Conservation (phyloP, 2,113 vertebrate genomes). For the Zootoca vivipara region DNA sequence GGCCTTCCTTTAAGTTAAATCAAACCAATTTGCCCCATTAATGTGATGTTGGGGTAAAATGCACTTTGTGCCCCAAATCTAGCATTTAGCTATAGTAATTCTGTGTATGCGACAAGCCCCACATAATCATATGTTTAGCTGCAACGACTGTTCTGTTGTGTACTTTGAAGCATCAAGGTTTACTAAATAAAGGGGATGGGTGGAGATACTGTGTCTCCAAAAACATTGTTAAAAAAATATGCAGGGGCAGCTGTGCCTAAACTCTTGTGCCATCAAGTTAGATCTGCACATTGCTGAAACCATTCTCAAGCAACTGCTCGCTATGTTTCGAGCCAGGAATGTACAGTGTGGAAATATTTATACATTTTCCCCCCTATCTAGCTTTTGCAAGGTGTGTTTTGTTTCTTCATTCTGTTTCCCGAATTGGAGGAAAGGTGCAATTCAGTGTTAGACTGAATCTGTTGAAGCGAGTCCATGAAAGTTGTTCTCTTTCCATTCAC, state of each 20-base stretch:
- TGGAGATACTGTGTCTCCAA: not conserved
- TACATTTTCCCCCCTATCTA: constrained; percentile 67
- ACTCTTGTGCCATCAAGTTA: not conserved
- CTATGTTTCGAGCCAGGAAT: constrained; percentile 59
- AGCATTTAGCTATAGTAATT: not conserved
- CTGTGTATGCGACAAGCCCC: too few relatives aligned
- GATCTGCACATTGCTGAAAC: constrained; percentile 39
- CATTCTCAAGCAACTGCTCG: constrained; percentile 45
- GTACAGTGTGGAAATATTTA: constrained; percentile 66
- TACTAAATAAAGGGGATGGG: constrained; percentile 4
- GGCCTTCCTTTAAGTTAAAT: not conserved
- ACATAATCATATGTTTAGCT: not conserved
- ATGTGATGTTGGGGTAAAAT: not conserved
- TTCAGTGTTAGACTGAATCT: constrained; percentile 60
- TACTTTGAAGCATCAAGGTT: not conserved
- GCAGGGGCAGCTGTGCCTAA: not conserved
- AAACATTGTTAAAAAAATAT: not conserved
- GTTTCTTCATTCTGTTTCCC: constrained; percentile 58
- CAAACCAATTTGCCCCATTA: not conserved
- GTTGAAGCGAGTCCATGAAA: constrained; percentile 57
- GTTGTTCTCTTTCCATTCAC: not conserved
- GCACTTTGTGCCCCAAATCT: not conserved
- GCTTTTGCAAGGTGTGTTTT: constrained; percentile 60
- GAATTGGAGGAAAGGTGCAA: constrained; percentile 56
- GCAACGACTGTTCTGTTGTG: not conserved